Percentiles rank a stretch among this genome's conserved stretches.
Evolutionary conservation across 2,113 vertebrate genomes (phyloP).

Genomic region (Saccopteryx leptura): DNA sequence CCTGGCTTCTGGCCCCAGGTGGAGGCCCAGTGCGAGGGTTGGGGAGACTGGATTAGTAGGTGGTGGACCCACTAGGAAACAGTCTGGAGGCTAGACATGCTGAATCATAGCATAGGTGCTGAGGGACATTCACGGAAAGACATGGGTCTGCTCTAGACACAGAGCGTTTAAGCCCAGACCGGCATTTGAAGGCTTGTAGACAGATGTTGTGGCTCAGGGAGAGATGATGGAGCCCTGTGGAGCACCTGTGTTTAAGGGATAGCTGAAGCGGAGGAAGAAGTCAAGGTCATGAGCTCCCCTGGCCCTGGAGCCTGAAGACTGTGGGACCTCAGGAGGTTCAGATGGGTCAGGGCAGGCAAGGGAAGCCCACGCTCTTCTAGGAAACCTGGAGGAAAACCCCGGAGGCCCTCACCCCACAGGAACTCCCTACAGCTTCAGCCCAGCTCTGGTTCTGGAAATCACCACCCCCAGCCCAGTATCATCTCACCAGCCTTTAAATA

Average conservation of each 20-base stretch:
- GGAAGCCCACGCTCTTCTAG: not conserved
- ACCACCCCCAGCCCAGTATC: not conserved
- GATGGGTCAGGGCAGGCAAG: not conserved
- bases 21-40: not conserved
- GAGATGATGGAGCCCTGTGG: not conserved
- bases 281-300: not conserved
- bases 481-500: conserved; percentile 52
- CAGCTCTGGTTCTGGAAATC: not conserved
- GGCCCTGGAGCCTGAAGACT: not conserved
- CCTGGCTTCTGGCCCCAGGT: not conserved
- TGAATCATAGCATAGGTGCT: not conserved
- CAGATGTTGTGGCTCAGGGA: not conserved
- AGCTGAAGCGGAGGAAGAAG: not conserved
- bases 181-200: not conserved
- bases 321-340: not conserved
- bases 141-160: not conserved
- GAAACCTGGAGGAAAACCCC: not conserved
- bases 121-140: not conserved
- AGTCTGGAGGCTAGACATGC: not conserved
- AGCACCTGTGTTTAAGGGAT: not conserved
- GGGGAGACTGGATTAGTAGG: not conserved
- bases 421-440: not conserved
- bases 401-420: not conserved
- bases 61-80: conserved; percentile 1
- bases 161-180: not conserved